Conservation (phyloP, 2,113 vertebrate species). For the Gyps fulvus region DNA sequence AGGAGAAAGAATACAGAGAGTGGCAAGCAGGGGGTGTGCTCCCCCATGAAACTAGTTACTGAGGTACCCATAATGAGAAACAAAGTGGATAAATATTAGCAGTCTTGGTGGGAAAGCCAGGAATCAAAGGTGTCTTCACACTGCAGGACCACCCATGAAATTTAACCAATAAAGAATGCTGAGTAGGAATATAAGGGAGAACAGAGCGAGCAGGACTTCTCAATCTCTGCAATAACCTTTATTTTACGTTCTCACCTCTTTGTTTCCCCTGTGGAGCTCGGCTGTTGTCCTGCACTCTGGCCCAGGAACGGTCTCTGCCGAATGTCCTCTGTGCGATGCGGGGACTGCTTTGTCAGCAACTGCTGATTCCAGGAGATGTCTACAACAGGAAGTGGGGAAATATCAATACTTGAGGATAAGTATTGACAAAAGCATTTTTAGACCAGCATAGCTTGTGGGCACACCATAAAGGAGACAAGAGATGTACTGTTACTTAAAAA, state of each 20-base stretch:
- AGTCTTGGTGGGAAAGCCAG: not conserved
- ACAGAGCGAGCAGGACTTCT: not conserved
- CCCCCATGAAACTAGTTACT: not conserved
- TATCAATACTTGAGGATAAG: not conserved
- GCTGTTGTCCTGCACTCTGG: slow-evolving; percentile 62
- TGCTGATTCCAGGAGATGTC: slow-evolving; percentile 75
- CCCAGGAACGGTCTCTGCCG: slow-evolving; percentile 76
- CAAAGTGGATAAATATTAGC: not conserved
- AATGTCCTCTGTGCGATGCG: slow-evolving; percentile 18
- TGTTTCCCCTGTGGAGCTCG: slow-evolving; percentile 67
- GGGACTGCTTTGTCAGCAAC: slow-evolving; percentile 59
- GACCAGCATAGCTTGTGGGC: not conserved
- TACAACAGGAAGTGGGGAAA: slow-evolving; percentile 8
- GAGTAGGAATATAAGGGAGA: not conserved
- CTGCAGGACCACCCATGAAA: not conserved
- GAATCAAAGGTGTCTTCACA: not conserved
- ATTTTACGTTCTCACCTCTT: slow-evolving; percentile 73
- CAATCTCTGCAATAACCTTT: not conserved
- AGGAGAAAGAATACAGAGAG: not conserved
- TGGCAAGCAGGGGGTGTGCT: not conserved
- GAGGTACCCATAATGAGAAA: not conserved
- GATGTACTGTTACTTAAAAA: not conserved
- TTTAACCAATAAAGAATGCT: not conserved
- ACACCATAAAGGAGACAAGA: not conserved
- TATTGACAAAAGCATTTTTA: not conserved